A percentile compares a stretch with the other conserved stretches of the same genome.
Conservation (phyloP, 1,140 invertebrate species). For the Drosophila pallidifrons region DNA sequence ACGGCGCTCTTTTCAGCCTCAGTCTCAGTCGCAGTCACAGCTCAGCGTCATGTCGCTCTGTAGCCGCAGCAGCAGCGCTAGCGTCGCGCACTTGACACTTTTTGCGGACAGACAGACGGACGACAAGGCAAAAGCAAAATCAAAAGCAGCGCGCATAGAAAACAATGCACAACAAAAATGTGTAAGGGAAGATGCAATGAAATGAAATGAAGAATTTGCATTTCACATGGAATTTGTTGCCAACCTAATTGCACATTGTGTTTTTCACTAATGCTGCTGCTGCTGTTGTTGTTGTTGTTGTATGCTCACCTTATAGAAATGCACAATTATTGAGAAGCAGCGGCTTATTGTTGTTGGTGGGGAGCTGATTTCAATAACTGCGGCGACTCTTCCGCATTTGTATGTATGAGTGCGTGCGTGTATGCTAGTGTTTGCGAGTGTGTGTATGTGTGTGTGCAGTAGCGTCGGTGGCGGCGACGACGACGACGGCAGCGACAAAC, state of each 20-base stretch:
- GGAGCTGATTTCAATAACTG: slow-evolving; percentile 31
- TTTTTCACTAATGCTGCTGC: slow-evolving; percentile 13
- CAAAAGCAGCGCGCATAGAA: slow-evolving; percentile 29
- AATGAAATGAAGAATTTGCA: slow-evolving; percentile 41
- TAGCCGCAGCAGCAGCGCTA: slow-evolving; percentile 16
- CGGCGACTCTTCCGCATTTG: slow-evolving; percentile 63
- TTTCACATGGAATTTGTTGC: slow-evolving; percentile 57
- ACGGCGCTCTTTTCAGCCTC: background rate
- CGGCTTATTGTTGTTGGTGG: slow-evolving; percentile 50
- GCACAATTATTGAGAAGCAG: slow-evolving; percentile 58
- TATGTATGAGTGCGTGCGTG: slow-evolving; percentile 42
- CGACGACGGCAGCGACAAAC: slow-evolving; percentile 9
- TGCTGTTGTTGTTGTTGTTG: slow-evolving; percentile 25
- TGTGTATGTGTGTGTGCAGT: slow-evolving; percentile 13
- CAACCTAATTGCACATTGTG: slow-evolving; percentile 42
- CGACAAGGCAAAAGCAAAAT: slow-evolving; percentile 21
- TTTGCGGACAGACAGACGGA: slow-evolving; percentile 24
- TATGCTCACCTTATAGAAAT: slow-evolving; percentile 63
- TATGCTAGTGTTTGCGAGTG: slow-evolving; percentile 15
- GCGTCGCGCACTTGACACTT: slow-evolving; percentile 58
- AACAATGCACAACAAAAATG: slow-evolving; percentile 50
- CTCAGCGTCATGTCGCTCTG: slow-evolving; percentile 19
- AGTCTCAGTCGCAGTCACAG: background rate
- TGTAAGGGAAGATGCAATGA: slow-evolving; percentile 34
- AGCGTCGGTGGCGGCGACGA: slow-evolving; percentile 11